These are phyloP conservation scores for Sogatella furcifera DNA, from an alignment of 1,140 invertebrate genomes.

Conservation along the genomic window DNA sequence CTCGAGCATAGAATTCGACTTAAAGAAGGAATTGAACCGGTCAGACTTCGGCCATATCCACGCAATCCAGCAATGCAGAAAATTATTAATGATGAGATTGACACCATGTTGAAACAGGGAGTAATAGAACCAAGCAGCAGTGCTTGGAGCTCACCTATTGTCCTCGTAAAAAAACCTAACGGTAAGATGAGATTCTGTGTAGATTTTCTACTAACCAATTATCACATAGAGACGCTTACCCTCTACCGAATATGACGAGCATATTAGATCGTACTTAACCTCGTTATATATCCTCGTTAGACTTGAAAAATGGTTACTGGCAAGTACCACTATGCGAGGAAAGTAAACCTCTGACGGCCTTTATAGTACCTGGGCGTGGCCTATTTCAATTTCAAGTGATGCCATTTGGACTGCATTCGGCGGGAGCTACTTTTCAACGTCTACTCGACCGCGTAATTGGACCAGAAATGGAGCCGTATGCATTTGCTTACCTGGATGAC, in stretches of 20 bases:
- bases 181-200: conserved; percentile 34
- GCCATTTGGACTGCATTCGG: conserved; percentile 35
- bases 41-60: no score
- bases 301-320: neutral
- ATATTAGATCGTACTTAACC: neutral
- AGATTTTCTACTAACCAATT: conserved; percentile 34
- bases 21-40: no score
- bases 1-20: no score
- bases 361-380: conserved; percentile 23
- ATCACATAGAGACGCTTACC: conserved; percentile 19
- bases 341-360: neutral
- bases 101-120: conserved; percentile 25
- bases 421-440: conserved; percentile 32
- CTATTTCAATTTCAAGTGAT: conserved; percentile 33
- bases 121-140: conserved; percentile 33
- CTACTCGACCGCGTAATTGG: conserved; percentile 26
- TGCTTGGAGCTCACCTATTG: conserved; percentile 35
- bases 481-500: conserved; percentile 32
- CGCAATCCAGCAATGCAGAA: neutral
- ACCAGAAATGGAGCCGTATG: neutral
- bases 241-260: neutral
- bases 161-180: conserved; percentile 41
- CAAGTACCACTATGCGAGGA: neutral
- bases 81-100: conserved; percentile 13
- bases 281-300: neutral